These are phyloP conservation scores for Bambusicola thoracicus DNA, from an alignment of 2,113 vertebrate species.

Conservation along the genomic window DNA sequence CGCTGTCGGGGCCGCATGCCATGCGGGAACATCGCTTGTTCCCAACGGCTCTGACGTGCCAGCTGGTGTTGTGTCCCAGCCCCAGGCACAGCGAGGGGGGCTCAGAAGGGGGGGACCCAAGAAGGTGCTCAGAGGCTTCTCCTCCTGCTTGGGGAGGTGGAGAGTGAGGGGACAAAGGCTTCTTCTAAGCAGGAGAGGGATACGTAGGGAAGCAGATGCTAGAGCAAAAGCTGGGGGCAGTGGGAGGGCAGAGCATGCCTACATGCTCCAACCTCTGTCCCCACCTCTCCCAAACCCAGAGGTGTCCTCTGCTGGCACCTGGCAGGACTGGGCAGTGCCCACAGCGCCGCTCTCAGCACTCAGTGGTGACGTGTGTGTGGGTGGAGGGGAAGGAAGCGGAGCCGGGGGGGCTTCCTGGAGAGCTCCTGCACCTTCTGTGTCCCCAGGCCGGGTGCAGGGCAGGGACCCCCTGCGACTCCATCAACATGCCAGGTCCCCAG, in stretches of 20 bases:
- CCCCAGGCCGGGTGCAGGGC: accelerated
- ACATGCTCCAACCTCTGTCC: background rate
- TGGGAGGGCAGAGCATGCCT: background rate
- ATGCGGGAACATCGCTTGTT: conserved; percentile 19
- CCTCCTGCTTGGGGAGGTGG: background rate
- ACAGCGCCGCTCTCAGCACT: accelerated
- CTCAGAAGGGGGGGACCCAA: accelerated
- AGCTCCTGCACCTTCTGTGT: background rate
- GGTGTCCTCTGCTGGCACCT: background rate
- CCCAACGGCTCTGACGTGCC: background rate
- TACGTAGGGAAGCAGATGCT: background rate
- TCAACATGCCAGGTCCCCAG: no score
- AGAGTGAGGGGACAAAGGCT: background rate
- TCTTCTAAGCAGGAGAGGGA: background rate
- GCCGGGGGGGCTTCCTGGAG: background rate
- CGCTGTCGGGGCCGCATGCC: conserved; percentile 47
- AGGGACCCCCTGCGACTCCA: background rate
- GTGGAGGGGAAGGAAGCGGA: conserved; percentile 55
- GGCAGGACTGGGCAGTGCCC: background rate
- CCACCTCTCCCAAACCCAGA: background rate
- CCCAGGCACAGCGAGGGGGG: background rate
- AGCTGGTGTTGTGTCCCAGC: background rate
- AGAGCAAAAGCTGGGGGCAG: background rate
- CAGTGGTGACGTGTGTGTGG: background rate
- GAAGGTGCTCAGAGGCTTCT: background rate